Percentiles rank a stretch among this genome's conserved stretches.
Conservation (phyloP, 2,113 vertebrate species). For the Lamprotornis superbus region DNA sequence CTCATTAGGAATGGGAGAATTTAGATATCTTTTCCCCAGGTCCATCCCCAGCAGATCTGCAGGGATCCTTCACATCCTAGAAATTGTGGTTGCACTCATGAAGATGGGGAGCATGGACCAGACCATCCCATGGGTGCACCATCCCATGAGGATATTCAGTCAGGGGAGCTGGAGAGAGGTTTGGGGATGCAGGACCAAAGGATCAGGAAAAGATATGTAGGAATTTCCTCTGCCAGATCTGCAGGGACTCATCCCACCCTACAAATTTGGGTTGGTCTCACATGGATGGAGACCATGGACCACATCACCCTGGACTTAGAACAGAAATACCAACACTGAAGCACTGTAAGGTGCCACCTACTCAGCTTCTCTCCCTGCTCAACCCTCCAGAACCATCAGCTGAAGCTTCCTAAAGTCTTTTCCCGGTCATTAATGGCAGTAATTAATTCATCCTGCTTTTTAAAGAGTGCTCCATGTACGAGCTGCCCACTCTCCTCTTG, state of each 20-base stretch:
- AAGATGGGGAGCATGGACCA: background rate
- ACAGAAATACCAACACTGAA: background rate
- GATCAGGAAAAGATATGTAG: fast-evolving
- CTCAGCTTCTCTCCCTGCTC: fast-evolving
- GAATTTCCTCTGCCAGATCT: background rate
- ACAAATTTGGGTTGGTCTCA: background rate
- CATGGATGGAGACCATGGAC: fast-evolving
- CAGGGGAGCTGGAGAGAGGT: background rate
- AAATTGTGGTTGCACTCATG: fast-evolving
- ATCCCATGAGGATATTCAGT: background rate
- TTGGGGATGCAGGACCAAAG: background rate
- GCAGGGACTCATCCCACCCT: background rate
- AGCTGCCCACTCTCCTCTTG: constrained; percentile 11
- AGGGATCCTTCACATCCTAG: background rate
- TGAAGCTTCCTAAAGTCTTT: background rate
- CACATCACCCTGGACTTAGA: background rate
- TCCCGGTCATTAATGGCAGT: background rate
- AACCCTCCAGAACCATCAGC: background rate
- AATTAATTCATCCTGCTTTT: constrained; percentile 33
- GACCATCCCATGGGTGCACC: too few relatives aligned
- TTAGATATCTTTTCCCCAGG: background rate
- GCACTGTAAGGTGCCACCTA: background rate
- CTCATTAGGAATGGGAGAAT: background rate
- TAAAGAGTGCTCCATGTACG: background rate
- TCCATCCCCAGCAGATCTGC: background rate